phyloP scores from a whole-genome alignment of 2,888 invertebrate species.

The Aphodius granarius region DNA sequence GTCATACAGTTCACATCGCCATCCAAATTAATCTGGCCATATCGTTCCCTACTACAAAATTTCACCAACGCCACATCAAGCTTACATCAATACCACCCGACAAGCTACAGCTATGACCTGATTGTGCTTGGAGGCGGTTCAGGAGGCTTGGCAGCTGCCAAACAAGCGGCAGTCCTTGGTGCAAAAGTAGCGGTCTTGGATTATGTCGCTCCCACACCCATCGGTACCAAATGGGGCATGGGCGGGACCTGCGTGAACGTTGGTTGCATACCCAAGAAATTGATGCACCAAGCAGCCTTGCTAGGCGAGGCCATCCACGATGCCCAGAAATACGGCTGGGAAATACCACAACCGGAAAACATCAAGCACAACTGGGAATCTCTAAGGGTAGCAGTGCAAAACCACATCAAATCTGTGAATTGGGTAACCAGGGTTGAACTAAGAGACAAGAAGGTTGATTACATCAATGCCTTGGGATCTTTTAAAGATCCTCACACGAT shows the following conservation, averaged over 20 bases:
- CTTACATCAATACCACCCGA: background rate
- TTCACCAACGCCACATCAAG: background rate
- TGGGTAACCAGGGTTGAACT: slow-evolving; percentile 93
- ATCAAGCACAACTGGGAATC: slow-evolving; percentile 74
- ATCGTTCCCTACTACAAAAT: background rate
- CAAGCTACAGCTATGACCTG: slow-evolving; percentile 75
- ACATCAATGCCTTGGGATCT: slow-evolving; percentile 78
- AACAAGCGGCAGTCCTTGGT: slow-evolving; percentile 79
- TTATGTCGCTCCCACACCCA: slow-evolving; percentile 81
- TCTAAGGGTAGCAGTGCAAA: slow-evolving; percentile 77
- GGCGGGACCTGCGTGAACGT: slow-evolving; percentile 98
- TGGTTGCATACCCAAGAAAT: slow-evolving; percentile 96
- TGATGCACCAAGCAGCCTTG: slow-evolving; percentile 95
- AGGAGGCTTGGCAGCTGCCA: slow-evolving; percentile 93
- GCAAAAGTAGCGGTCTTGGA: slow-evolving; percentile 86
- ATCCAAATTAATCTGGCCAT: background rate
- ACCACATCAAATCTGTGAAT: slow-evolving; percentile 91
- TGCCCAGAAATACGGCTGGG: slow-evolving; percentile 79
- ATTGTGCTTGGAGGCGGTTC: slow-evolving; percentile 96
- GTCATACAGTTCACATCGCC: slow-evolving; percentile 32
- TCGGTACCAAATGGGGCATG: slow-evolving; percentile 91
- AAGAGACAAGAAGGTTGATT: slow-evolving; percentile 86
- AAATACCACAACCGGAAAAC: slow-evolving; percentile 63
- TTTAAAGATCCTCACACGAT: slow-evolving; percentile 81
- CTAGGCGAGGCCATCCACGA: slow-evolving; percentile 84